Base-by-base conservation (phyloP, 1,140 invertebrate species). In the Leptinotarsa texana region DNA sequence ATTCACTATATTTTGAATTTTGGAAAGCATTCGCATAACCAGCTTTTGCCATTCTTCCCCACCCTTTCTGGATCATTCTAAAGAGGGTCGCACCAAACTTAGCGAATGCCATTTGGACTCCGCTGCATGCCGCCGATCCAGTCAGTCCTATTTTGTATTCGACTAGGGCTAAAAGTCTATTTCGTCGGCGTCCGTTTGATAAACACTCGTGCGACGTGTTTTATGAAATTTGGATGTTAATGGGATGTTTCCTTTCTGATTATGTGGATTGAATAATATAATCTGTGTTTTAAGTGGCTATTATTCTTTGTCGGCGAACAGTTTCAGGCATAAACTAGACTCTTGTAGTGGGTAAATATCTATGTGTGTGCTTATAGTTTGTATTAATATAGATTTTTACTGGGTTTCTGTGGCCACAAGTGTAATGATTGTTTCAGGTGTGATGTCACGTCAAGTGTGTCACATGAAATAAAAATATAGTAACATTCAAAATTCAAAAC, bases 121-220 rank as follows among this genome's bases (percentile, higher is more conserved):
- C 49, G 24, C 21, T 22, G 33, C 57, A 33, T 61, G 51, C 69
- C 24, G 24, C 27, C 27, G 21, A 51, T 27, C 33, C 18, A 62
- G 68, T 61, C 69, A 71, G 69, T 71, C 69, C 69, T 71, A 71
- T 71, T 71, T 71, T 27, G 69, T 71, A 71, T 71, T 61, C 69
- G 69, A 62, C n/a, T 22, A 51, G 69, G 51, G 57, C 22, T 63
- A 2, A 33, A 69, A 22, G 68, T 22, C 68, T 48, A 21, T 69
- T 49, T 71, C 15, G 69, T 62, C 69, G 69, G 69, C 57, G 17
- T 33, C 48, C 57, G 69, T 71, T 71, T 71, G 57, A 71, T 22
- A 62, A 71, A 18, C 22, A 49, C 22, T 22, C 49, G 57, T 49
- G 27, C 49, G 61, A 22, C 49, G 18, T 61, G 22, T 71, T 62